Base-by-base conservation (phyloP, 2,797 vertebrate genomes). In the Chelon labrosus region DNA sequence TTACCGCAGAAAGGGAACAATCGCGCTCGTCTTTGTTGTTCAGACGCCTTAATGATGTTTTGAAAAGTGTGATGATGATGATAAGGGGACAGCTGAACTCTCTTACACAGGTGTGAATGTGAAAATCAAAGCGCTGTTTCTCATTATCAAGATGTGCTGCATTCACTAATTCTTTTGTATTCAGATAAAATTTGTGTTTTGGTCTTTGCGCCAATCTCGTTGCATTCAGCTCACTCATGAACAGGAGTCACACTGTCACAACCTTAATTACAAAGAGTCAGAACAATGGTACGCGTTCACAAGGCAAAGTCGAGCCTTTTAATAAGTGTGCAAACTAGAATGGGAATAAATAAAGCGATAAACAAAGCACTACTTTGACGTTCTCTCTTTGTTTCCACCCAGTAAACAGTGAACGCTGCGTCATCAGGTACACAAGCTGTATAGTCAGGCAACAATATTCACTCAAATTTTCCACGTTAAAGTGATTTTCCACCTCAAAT, bases 201-300 rank as follows among this genome's bases (percentile, higher is more conserved):
- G 3, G 25, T 27, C 25, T 27, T 35, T 35, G 31, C 7, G 2
- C 7, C 31, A 35, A 7, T 35, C 7, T 6, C 1, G 7, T 7
- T 35, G 31, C 31, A 7, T 35, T 35, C 31, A 35, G 7, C 31
- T 69, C 42, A 44, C 2, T 44, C 16, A 12, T 44, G 13, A 44
- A 44, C 42, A 44, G 42, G 14, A 44, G 14, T 44, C 59, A 65
- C 65, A 70, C 65, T 69, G 68, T 65, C 50, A 27, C 5, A 14
- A 73, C 42, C 50, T 67, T 51, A 63, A 70, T 70, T 10, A 70
- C 47, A 25, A 39, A 37, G 57, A 69, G 50, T 60, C 59, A 71
- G 61, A 63, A 14, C 52, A 37, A 20, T 2, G 0, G 41, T n/a
- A 6, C 22, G 19, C 39, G 6, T 47, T 47, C 46, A 17, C 5